Base-by-base conservation (phyloP, 2,888 invertebrate genomes). In the Euplexia lucipara region DNA sequence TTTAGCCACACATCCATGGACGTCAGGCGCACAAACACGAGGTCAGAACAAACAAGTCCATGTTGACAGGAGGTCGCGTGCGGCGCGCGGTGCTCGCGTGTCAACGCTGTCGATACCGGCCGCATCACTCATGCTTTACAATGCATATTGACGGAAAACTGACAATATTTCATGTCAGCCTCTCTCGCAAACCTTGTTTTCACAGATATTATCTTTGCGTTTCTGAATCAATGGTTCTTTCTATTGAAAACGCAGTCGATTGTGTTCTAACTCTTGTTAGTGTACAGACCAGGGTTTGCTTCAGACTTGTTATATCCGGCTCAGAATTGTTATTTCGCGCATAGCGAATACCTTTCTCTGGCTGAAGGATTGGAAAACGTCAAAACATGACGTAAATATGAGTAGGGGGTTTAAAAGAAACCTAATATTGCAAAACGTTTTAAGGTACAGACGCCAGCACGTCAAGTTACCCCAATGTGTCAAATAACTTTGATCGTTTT, bases 101-200 rank as follows among this genome's bases (percentile, higher is more conserved):
- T 58, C 75, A 67, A 37, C 37, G 56, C 56, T 59, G 63, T 69
- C 75, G 60, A 63, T 79, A 53, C 57, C 45, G 47, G 60, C 52
- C 66, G 58, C 69, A 78, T 81, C 75, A 72, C 78, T 79, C 83
- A 75, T 78, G 79, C 71, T 78, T 77, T 66, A 59, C 75, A 71
- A 71, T 72, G 58, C 58, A 71, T 73, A 68, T 62, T 77, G 78
- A 77, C 75, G 69, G 69, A 78, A 78, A 79, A 78, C 75, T 77
- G 77, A 52, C 75, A 67, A 75, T 81, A 77, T 79, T 79, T 82
- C 80, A 76, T 73, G 77, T 77, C 80, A 75, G 35, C 54, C 62
- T 44, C 54, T 49, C 68, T 64, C 64, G 54, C 66, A 65, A 73
- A 62, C 66, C 75, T 67, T 65, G 70, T 75, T 77, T 70, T 57